Conservation (phyloP, 2,888 invertebrate species). For the Apodemia duryi region DNA sequence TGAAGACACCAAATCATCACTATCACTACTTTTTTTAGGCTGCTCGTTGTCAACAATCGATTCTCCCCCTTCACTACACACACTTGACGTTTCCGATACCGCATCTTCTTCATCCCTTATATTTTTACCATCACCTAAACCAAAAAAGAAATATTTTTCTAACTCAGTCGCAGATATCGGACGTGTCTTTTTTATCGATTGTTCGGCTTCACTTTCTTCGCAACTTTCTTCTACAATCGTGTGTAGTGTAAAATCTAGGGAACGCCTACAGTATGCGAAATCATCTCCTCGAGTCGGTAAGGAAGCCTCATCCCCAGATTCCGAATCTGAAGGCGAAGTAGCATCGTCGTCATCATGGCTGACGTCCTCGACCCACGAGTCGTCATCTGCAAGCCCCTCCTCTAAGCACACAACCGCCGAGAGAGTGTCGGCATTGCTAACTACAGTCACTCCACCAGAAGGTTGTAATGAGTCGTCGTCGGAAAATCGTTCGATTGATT, state of each 20-base stretch:
- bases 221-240: conserved; percentile 97
- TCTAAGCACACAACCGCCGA: conserved; percentile 87
- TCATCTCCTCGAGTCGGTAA: conserved; percentile 89
- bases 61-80: conserved; percentile 90
- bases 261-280: conserved; percentile 87
- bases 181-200: conserved; percentile 79
- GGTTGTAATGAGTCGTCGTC: conserved; percentile 69
- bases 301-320: conserved; percentile 84
- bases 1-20: conserved; percentile 89
- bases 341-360: conserved; percentile 88
- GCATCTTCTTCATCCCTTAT: conserved; percentile 80
- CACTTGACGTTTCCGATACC: conserved; percentile 90
- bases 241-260: conserved; percentile 93
- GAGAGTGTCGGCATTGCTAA: conserved; percentile 84
- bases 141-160: conserved; percentile 95
- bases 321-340: conserved; percentile 83
- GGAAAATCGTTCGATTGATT: conserved; percentile 62
- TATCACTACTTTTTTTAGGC: conserved; percentile 78
- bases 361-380: conserved; percentile 94
- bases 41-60: conserved; percentile 82
- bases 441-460: conserved; percentile 82
- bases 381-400: conserved; percentile 93
- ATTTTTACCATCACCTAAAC: conserved; percentile 85
- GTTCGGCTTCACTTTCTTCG: conserved; percentile 93
- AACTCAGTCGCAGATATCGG: conserved; percentile 89